phyloP scores from a whole-genome alignment of 2,888 invertebrate genomes.

The Leptopterna dolabrata region DNA sequence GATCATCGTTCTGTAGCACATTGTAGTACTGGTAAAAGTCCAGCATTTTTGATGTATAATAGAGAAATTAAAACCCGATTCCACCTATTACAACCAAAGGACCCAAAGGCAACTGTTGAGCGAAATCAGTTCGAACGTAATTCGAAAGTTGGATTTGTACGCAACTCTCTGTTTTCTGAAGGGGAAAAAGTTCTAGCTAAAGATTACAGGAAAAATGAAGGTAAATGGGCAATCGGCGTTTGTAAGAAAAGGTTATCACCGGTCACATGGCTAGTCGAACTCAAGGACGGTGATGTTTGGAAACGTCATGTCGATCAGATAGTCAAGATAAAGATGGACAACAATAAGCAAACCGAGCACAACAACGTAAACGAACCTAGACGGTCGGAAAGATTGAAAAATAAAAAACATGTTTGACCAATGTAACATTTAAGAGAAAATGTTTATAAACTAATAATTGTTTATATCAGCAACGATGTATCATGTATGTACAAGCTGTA shows the following conservation, averaged over 20 bases:
- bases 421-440: no score
- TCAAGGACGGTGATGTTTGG: not conserved
- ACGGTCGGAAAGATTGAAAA: no score
- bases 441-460: no score
- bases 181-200: not conserved
- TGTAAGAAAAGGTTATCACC: not conserved
- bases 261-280: not conserved
- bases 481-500: no score
- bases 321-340: no score
- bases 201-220: not conserved
- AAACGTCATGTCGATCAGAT: not conserved
- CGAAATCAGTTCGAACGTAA: not conserved
- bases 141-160: not conserved
- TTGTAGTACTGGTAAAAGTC: not conserved
- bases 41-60: not conserved
- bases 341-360: no score
- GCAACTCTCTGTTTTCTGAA: not conserved
- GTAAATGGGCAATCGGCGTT: not conserved
- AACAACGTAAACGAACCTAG: no score
- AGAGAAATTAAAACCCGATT: not conserved
- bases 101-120: not conserved
- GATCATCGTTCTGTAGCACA: not conserved
- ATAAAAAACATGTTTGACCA: no score
- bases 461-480: no score
- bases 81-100: not conserved